Conservation (phyloP, 2,797 vertebrate genomes). For the Carapus acus region DNA sequence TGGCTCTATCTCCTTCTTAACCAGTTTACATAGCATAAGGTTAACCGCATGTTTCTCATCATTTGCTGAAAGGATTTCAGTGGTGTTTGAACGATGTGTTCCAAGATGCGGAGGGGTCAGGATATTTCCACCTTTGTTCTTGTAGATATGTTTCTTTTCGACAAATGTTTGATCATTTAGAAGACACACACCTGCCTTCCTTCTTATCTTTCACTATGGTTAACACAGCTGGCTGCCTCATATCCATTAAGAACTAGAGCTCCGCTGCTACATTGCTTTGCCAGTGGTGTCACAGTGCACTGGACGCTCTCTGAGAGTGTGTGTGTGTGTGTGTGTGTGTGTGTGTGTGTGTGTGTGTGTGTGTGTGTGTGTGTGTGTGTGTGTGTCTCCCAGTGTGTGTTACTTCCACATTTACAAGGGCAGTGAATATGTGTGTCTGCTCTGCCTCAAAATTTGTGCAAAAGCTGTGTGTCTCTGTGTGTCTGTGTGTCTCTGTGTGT, state of each 20-base stretch:
- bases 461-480: slow-evolving; percentile 8
- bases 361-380: slow-evolving; percentile 12
- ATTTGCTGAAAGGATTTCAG: slow-evolving; percentile 33
- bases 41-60: slow-evolving; percentile 51
- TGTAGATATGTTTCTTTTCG: slow-evolving; percentile 11
- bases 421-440: slow-evolving; percentile 27
- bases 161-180: slow-evolving; percentile 30
- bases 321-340: slow-evolving; percentile 18
- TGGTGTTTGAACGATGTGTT: slow-evolving; percentile 29
- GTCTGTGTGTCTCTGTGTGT: slow-evolving; percentile 17
- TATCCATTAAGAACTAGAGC: slow-evolving; percentile 64
- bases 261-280: slow-evolving; percentile 49
- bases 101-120: slow-evolving; percentile 16
- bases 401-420: slow-evolving; percentile 12
- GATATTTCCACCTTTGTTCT: neutral
- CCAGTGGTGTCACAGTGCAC: slow-evolving; percentile 51
- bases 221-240: slow-evolving; percentile 54
- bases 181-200: slow-evolving; percentile 27
- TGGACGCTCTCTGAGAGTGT: slow-evolving; percentile 28
- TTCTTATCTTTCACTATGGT: slow-evolving; percentile 32
- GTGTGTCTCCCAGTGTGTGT: no score
- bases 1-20: slow-evolving; percentile 49
- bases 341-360: slow-evolving; percentile 1
- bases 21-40: slow-evolving; percentile 36
- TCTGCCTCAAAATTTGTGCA: slow-evolving; percentile 15